Evolutionary conservation across 37 sponge, comb jelly and placozoan genomes (phyloP).

Genomic region (Dysidea cf. avara): DNA sequence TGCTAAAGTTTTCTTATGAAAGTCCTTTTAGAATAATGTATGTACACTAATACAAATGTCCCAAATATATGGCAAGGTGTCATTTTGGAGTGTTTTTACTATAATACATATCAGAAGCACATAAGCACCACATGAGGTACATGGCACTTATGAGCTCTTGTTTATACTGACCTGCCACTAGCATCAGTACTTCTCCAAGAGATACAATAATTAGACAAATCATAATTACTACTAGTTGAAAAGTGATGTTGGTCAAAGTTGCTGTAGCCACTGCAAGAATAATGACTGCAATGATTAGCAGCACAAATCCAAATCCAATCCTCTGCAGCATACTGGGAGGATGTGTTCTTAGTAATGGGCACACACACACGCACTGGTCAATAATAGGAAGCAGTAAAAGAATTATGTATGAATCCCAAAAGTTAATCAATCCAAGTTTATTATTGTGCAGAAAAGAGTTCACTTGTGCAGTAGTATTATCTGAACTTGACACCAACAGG

Average conservation of each 20-base stretch:
- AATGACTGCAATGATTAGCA: not conserved
- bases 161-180: conserved; percentile 26
- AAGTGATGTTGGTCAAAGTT: conserved; percentile 1
- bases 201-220: conserved; percentile 13
- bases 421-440: too few species aligned
- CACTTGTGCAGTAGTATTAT: too few species aligned
- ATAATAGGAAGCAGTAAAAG: conserved; percentile 2
- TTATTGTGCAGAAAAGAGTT: too few species aligned
- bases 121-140: too few species aligned
- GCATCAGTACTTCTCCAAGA: conserved; percentile 24
- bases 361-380: not conserved
- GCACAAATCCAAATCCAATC: conserved; percentile 17
- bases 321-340: conserved; percentile 32
- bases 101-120: too few species aligned
- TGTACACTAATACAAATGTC: too few species aligned
- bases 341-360: conserved; percentile 20
- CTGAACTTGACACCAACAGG: too few species aligned
- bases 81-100: too few species aligned
- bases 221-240: not conserved
- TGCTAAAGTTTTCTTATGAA: too few species aligned
- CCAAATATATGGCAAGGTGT: too few species aligned
- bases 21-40: too few species aligned
- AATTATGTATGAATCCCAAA: too few species aligned
- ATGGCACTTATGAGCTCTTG: not conserved
- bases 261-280: not conserved